Evolutionary conservation across 2,797 vertebrate genomes (phyloP).

Genomic region (Zenarchopterus dispar): DNA sequence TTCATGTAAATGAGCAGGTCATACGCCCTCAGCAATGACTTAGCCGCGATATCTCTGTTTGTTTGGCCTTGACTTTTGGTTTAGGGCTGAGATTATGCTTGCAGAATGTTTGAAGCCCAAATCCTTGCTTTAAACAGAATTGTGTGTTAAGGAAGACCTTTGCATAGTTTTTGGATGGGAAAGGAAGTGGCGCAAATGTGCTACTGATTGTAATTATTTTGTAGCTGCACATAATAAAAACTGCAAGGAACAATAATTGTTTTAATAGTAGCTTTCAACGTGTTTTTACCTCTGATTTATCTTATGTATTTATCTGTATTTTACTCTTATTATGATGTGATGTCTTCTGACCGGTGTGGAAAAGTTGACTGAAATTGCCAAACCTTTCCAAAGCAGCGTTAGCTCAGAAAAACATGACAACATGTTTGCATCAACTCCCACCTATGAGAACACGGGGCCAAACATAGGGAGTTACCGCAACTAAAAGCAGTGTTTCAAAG

Average conservation of each 20-base stretch:
- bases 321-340: no score
- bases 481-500: conserved; percentile 1
- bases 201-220: no score
- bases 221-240: neutral
- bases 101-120: conserved; percentile 40
- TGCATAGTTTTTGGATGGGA: conserved; percentile 4
- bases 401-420: neutral
- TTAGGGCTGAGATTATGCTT: conserved; percentile 44
- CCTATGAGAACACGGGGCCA: conserved; percentile 9
- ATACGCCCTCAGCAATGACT: conserved; percentile 34
- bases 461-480: conserved; percentile 1
- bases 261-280: no score
- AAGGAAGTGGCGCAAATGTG: neutral
- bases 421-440: neutral
- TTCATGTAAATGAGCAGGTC: conserved; percentile 67
- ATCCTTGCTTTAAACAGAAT: conserved; percentile 32
- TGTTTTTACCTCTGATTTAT: no score
- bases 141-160: conserved; percentile 14
- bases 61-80: conserved; percentile 63
- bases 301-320: no score
- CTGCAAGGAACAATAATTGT: neutral
- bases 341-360: no score
- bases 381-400: neutral
- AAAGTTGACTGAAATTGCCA: neutral
- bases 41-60: conserved; percentile 38